Evolutionary conservation across 2,888 invertebrate genomes (phyloP).

Genomic region (Scaptomyza caliginosa): DNA sequence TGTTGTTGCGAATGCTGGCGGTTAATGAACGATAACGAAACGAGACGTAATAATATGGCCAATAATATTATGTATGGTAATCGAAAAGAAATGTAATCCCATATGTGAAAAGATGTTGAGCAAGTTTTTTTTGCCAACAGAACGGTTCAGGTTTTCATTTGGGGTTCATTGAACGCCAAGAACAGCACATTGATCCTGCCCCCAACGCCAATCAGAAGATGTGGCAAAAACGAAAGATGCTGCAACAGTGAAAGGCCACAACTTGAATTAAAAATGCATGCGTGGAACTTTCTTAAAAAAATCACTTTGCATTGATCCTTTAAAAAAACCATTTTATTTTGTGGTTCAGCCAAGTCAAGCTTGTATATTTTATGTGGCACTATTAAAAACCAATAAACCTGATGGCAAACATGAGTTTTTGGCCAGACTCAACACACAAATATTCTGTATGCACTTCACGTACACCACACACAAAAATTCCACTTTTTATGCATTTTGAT

Average conservation of each 20-base stretch:
- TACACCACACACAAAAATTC: conserved; percentile 39
- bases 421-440: conserved; percentile 2
- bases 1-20: conserved; percentile 24
- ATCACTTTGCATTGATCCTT: too few relatives aligned
- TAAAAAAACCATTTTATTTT: too few relatives aligned
- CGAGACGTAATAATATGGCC: conserved; percentile 38
- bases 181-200: conserved; percentile 51
- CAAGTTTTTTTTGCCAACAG: conserved; percentile 54
- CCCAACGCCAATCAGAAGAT: too few relatives aligned
- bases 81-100: conserved; percentile 57
- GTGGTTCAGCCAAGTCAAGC: too few relatives aligned
- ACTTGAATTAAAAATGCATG: conserved; percentile 18
- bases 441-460: conserved; percentile 57
- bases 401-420: background rate
- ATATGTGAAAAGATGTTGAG: conserved; percentile 56
- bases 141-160: conserved; percentile 45
- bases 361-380: conserved; percentile 46
- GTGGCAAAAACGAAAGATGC: conserved; percentile 45
- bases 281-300: conserved; percentile 40
- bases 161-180: conserved; percentile 65
- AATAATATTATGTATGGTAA: conserved; percentile 57
- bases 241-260: conserved; percentile 41
- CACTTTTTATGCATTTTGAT: conserved; percentile 54
- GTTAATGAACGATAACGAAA: conserved; percentile 24
- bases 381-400: conserved; percentile 57